phyloP scores from a whole-genome alignment of 2,888 invertebrate species.

The Mythimna lalbum region DNA sequence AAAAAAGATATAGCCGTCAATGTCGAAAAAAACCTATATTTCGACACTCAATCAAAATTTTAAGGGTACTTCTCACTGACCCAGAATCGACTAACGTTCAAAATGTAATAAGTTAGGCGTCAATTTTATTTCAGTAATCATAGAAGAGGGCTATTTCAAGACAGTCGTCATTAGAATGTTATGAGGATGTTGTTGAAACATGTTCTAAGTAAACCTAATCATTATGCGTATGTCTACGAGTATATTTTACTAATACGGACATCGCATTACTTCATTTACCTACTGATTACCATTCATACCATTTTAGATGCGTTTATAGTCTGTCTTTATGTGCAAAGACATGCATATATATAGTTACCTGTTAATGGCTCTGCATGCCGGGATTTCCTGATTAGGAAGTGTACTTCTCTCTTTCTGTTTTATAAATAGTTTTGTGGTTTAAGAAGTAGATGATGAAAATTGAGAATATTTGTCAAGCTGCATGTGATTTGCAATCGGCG shows the following conservation, averaged over 20 bases:
- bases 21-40: too few relatives aligned
- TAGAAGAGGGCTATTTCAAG: slow-evolving; percentile 7
- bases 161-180: slow-evolving; percentile 2
- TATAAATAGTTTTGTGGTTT: background rate
- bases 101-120: background rate
- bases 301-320: slow-evolving; percentile 25
- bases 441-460: background rate
- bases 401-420: background rate
- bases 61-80: too few relatives aligned
- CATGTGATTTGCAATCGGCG: background rate
- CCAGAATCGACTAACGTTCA: too few relatives aligned
- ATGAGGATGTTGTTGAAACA: slow-evolving; percentile 26
- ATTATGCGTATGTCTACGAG: slow-evolving; percentile 23
- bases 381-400: background rate
- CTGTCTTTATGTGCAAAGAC: slow-evolving; percentile 15
- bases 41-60: too few relatives aligned
- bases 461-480: background rate
- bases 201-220: slow-evolving; percentile 13
- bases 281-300: slow-evolving; percentile 30
- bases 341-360: slow-evolving; percentile 18
- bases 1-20: too few relatives aligned
- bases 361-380: background rate
- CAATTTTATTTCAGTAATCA: background rate
- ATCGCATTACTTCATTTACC: slow-evolving; percentile 31
- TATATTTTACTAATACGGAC: slow-evolving; percentile 30